phyloP scores from a whole-genome alignment of 2,888 invertebrate species.

The Acronicta alni region DNA sequence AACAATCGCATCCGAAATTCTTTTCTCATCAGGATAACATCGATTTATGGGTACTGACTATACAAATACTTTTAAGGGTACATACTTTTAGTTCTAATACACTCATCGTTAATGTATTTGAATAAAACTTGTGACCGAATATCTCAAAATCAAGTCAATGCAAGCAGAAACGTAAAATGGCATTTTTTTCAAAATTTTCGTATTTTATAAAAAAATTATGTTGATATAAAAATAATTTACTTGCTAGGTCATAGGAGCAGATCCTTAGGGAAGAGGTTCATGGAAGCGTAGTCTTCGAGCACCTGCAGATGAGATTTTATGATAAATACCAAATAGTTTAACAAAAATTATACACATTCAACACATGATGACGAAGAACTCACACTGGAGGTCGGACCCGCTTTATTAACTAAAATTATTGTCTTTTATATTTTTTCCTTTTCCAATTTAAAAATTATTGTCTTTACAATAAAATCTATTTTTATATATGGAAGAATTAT shows the following conservation, averaged over 20 bases:
- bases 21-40: neutral
- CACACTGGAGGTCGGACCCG: too few relatives aligned
- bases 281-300: slow-evolving; percentile 93
- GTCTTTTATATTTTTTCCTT: too few relatives aligned
- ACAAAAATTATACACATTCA: neutral
- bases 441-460: too few relatives aligned
- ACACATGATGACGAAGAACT: too few relatives aligned
- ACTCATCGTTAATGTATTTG: slow-evolving; percentile 3
- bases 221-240: slow-evolving; percentile 38
- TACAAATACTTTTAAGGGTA: neutral
- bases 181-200: slow-evolving; percentile 17
- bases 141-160: slow-evolving; percentile 26
- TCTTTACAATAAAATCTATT: too few relatives aligned
- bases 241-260: slow-evolving; percentile 87
- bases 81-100: neutral
- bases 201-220: slow-evolving; percentile 36
- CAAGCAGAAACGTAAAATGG: slow-evolving; percentile 36
- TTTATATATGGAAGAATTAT: too few relatives aligned
- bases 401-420: too few relatives aligned
- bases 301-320: slow-evolving; percentile 83
- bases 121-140: slow-evolving; percentile 28
- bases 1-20: neutral
- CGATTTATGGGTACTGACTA: slow-evolving; percentile 9
- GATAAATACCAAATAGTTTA: neutral
- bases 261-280: slow-evolving; percentile 95